Conservation (phyloP, 2,113 vertebrate species). For the Vulpes lagopus region DNA sequence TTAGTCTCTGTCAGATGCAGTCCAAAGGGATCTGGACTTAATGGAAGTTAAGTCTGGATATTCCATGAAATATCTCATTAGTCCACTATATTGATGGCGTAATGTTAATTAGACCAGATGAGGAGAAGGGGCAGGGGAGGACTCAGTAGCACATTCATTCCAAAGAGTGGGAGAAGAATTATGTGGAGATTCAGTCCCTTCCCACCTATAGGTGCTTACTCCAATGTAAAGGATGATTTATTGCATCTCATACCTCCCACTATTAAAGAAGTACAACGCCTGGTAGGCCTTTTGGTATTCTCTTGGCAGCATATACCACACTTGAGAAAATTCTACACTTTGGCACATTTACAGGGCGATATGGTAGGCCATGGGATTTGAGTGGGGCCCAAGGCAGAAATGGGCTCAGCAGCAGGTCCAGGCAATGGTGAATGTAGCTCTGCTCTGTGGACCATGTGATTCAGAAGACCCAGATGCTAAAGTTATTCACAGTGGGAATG, state of each 20-base stretch:
- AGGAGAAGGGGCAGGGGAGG: not conserved
- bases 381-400: not conserved
- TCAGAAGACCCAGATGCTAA: not conserved
- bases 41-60: not conserved
- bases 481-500: not conserved
- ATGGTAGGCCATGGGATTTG: not conserved
- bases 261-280: not conserved
- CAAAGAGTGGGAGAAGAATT: not conserved
- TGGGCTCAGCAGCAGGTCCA: not conserved
- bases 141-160: not conserved
- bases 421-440: fast-evolving
- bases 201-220: not conserved
- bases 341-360: not conserved
- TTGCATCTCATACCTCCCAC: not conserved
- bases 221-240: not conserved
- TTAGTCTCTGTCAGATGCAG: not conserved
- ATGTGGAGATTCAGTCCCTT: not conserved
- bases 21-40: not conserved
- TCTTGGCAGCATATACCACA: not conserved
- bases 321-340: not conserved
- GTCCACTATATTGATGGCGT: not conserved
- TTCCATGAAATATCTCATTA: not conserved
- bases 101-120: not conserved
- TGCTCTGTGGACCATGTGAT: not conserved
- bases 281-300: not conserved